Percentiles rank a stretch among this genome's conserved stretches.
These are phyloP conservation scores for Neoitamus cyanurus DNA, from an alignment of 2,888 invertebrate genomes.

Conservation along the genomic window DNA sequence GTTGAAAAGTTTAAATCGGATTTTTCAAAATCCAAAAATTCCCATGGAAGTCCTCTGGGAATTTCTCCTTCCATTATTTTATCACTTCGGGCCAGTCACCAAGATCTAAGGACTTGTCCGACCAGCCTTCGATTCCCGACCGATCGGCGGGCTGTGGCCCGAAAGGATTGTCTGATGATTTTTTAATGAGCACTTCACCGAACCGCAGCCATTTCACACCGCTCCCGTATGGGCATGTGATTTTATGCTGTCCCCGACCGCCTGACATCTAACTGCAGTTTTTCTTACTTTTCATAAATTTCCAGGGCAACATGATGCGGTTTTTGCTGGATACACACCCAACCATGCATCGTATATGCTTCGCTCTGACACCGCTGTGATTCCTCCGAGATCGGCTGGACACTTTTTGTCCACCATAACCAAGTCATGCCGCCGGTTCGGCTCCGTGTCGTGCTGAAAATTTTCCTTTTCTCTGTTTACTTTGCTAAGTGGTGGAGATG, in stretches of 20 bases:
- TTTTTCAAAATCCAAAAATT: background rate
- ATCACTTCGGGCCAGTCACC: background rate
- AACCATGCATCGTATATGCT: background rate
- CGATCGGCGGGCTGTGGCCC: too few species aligned
- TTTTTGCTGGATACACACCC: background rate
- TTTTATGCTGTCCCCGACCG: background rate
- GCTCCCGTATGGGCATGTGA: background rate
- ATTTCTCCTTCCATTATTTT: background rate
- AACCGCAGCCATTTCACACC: conserved; percentile 14
- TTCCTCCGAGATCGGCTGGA: background rate
- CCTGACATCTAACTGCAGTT: background rate
- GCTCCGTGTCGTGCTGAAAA: background rate
- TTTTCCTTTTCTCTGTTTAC: conserved; percentile 10
- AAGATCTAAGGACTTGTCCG: background rate
- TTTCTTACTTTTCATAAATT: background rate
- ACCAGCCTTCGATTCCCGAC: background rate
- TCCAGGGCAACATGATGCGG: background rate
- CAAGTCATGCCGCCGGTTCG: background rate
- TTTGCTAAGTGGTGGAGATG: background rate
- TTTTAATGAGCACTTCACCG: background rate
- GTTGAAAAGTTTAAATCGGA: background rate
- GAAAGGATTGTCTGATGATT: background rate
- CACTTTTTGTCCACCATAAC: background rate
- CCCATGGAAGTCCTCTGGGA: background rate
- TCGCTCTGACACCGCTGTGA: background rate